Conservation (phyloP, 2,113 vertebrate species). For the Ivindomyrus marchei region DNA sequence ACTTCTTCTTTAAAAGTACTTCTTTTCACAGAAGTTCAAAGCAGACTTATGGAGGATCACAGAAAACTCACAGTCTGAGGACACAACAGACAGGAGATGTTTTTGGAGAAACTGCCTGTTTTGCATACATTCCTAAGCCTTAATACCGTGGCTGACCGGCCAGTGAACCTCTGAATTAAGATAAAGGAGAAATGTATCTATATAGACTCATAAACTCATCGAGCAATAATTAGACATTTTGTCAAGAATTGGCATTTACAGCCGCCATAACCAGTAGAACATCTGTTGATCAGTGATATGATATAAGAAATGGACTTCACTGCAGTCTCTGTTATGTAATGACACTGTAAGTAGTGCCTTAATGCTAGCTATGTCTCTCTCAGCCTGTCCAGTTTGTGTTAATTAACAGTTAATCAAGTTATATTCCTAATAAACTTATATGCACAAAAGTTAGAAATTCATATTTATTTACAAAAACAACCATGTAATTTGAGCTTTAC, state of each 20-base stretch:
- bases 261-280: constrained; percentile 2
- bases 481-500: background rate
- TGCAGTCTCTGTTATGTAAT: background rate
- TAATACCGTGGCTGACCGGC: constrained; percentile 20
- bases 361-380: background rate
- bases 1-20: background rate
- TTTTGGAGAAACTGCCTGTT: background rate
- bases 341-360: background rate
- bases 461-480: background rate
- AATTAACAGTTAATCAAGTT: background rate
- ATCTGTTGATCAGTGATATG: constrained; percentile 14
- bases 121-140: background rate
- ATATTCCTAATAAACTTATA: background rate
- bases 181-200: constrained; percentile 28
- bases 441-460: background rate
- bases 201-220: constrained; percentile 36
- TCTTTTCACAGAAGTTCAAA: background rate
- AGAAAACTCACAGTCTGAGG: background rate
- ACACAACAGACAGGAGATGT: background rate
- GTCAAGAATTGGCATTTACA: constrained; percentile 25
- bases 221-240: constrained; percentile 35
- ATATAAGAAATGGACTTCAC: background rate
- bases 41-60: background rate
- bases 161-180: constrained; percentile 40
- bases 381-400: background rate